Evolutionary conservation across 92 coral and sea anemone species (phyloP), one percentile per base, ranked within the genome.

Genomic region (Actinostola sp.): DNA sequence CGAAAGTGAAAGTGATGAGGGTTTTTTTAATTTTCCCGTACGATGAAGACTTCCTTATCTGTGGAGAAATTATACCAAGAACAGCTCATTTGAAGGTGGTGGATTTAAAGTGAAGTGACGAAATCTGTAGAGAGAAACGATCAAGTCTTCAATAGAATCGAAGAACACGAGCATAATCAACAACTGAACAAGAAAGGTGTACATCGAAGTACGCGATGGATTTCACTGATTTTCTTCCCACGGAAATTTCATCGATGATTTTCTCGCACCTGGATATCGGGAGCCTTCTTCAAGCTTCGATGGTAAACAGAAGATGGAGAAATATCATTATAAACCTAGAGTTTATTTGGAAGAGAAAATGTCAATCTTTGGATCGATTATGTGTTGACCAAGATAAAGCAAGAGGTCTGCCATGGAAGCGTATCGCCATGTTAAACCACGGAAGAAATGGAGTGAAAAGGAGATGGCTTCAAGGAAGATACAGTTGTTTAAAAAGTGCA

Each of bases 391-490:
- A 24, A 55, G 90, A 88, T 25, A 72, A 39, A 43, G 63, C 73
- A 52, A 54, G 71, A 43, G 92, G 92, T 24, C 41, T 65, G 0
- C 43, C 60, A 11, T 71, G 83, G 67, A 87, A 81, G 48, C 55
- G 23, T 14, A 89, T 88, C 61, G 66, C 88, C 32, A 82, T 80
- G 23, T 74, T 82, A 35, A 87, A 91, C 61, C 91, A 87, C 42
- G 88, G 87, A 1, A 56, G 50, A 33, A 87, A 88, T 38, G 91
- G 85, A 50, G 78, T 86, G 31, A 94, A 62, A 76, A 84, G 82
- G 67, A 71, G 81, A 39, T 94, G 98, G 98, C 70, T 82, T 16
- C 78, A 84, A 51, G 98, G 97, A 1, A 63, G 85, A 67, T 94
- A 69, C 41, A 88, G 97, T 38, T 25, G 43, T 11, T 63, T 77